Conservation (phyloP, 2,797 vertebrate species). For the Graptemys geographica region DNA sequence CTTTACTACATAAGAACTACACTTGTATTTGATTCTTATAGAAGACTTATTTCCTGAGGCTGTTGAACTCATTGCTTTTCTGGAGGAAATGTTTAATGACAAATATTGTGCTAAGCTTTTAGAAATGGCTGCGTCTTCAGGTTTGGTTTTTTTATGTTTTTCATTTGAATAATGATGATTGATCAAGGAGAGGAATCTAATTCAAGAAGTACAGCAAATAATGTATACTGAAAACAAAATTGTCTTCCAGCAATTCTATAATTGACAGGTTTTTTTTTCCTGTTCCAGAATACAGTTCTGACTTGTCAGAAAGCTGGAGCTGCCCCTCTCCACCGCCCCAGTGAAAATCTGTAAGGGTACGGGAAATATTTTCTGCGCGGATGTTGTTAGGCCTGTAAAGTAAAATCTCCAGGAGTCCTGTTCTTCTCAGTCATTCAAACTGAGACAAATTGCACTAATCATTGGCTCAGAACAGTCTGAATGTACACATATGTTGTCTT, state of each 20-base stretch:
- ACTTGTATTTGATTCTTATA: not conserved
- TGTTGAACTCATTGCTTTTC: not conserved
- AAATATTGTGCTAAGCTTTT: slow-evolving; percentile 20
- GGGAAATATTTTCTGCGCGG: not conserved
- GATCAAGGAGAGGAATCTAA: not conserved
- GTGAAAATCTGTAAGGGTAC: not conserved
- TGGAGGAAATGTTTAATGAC: not conserved
- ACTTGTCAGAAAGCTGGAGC: slow-evolving; percentile 1
- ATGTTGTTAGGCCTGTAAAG: not conserved
- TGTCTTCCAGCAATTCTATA: slow-evolving; percentile 23
- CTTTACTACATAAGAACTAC: not conserved
- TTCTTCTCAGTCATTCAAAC: slow-evolving; percentile 16
- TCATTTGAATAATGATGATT: slow-evolving; percentile 7
- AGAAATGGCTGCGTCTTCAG: not conserved
- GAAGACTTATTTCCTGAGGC: slow-evolving; percentile 11
- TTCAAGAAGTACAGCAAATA: not conserved
- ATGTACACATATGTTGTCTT: not conserved
- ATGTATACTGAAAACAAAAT: not conserved
- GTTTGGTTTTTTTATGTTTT: not conserved
- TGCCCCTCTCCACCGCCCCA: not conserved
- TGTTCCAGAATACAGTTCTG: not conserved
- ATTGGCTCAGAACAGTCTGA: not conserved
- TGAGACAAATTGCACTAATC: not conserved
- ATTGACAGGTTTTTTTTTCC: slow-evolving; percentile 1
- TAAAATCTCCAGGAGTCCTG: not conserved